Conservation (phyloP, 2,797 vertebrate species). For the Amblyopsis hoosieri region DNA sequence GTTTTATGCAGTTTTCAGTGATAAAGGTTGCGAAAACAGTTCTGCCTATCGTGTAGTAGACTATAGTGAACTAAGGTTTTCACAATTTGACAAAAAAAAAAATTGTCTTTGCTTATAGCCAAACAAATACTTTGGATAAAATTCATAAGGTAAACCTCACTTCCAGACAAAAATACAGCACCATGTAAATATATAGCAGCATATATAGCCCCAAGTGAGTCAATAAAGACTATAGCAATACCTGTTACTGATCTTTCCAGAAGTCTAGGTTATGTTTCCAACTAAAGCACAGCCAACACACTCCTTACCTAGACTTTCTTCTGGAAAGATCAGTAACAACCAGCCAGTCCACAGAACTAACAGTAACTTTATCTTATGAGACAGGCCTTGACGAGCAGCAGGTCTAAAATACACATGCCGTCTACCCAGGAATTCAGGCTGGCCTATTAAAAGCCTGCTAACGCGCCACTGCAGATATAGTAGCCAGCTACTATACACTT, state of each 20-base stretch:
- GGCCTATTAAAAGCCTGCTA: conserved; percentile 76
- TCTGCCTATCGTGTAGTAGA: no score
- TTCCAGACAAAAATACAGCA: no score
- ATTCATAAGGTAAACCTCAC: no score
- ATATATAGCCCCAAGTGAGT: no score
- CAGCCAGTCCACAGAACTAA: conserved; percentile 18
- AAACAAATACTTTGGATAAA: no score
- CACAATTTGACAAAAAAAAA: no score
- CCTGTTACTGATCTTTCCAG: background rate
- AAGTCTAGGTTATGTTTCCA: conserved; percentile 9
- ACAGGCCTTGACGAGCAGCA: conserved; percentile 51
- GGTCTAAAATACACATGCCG: conserved; percentile 62
- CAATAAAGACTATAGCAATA: background rate
- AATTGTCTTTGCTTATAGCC: no score
- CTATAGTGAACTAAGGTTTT: no score
- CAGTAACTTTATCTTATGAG: conserved; percentile 67
- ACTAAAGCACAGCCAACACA: no score
- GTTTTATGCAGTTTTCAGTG: no score
- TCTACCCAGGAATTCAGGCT: conserved; percentile 69
- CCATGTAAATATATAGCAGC: no score
- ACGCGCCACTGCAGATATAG: conserved; percentile 38
- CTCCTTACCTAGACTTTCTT: conserved; percentile 22
- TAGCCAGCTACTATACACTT: conserved; percentile 37
- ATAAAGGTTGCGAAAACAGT: no score
- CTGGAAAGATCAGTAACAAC: conserved; percentile 31